Conservation (phyloP, 2,113 vertebrate species). For the Capricornis sumatraensis region DNA sequence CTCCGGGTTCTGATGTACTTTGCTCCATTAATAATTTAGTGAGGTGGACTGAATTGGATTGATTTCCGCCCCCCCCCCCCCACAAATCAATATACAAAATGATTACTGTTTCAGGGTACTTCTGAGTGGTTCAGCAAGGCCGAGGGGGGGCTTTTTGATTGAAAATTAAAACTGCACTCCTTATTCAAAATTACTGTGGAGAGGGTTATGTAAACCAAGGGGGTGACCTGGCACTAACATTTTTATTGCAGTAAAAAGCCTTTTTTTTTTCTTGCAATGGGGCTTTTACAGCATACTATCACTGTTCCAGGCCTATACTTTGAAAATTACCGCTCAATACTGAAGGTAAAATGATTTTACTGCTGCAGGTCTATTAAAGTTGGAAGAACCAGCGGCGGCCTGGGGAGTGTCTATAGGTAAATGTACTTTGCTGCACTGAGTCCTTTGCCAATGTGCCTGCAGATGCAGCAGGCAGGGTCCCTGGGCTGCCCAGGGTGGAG, state of each 20-base stretch:
- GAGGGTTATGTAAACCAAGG: conserved; percentile 62
- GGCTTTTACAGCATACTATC: conserved; percentile 57
- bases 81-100: conserved; percentile 37
- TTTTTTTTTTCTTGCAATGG: conserved; percentile 16
- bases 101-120: not conserved
- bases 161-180: conserved; percentile 40
- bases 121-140: not conserved
- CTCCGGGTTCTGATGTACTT: not conserved
- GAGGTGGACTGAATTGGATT: conserved; percentile 13
- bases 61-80: not conserved
- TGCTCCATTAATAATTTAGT: conserved; percentile 60
- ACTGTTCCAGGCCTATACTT: conserved; percentile 64
- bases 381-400: conserved; percentile 55
- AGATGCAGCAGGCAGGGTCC: fast-evolving
- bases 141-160: conserved; percentile 9
- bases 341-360: conserved; percentile 67
- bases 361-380: conserved; percentile 53
- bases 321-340: conserved; percentile 64
- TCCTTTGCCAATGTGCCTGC: fast-evolving
- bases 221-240: conserved; percentile 5
- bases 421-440: not conserved
- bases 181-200: conserved; percentile 51
- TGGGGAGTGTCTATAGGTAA: conserved; percentile 14
- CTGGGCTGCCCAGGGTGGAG: not conserved
- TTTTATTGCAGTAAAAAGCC: conserved; percentile 63